Evolutionary conservation across 2,888 invertebrate genomes (phyloP).

Genomic region (Xestobium rufovillosum): DNA sequence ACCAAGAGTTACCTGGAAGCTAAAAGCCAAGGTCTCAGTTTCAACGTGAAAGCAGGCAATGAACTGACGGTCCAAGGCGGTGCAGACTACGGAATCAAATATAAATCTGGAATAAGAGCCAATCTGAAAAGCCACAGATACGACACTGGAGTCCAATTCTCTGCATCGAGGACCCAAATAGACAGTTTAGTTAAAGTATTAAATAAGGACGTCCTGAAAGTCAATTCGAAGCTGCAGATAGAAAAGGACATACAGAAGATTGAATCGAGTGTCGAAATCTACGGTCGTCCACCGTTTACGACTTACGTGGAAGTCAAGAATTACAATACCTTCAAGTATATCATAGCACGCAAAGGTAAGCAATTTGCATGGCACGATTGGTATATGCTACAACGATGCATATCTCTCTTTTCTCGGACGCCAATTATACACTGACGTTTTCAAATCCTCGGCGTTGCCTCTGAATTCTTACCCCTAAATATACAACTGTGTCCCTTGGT

Average conservation of each 20-base stretch:
- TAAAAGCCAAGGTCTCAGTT: conserved; percentile 41
- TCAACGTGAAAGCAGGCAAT: conserved; percentile 29
- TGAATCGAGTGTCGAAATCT: conserved; percentile 45
- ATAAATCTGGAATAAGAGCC: conserved; percentile 21
- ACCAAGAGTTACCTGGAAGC: conserved; percentile 39
- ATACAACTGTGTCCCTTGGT: too few relatives aligned
- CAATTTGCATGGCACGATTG: too few relatives aligned
- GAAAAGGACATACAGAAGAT: conserved; percentile 48
- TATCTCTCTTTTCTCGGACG: too few relatives aligned
- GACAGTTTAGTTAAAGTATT: conserved; percentile 37
- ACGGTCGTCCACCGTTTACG: conserved; percentile 47
- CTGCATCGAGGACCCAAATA: conserved; percentile 27
- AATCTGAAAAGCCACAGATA: conserved; percentile 29
- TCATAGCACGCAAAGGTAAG: conserved; percentile 49
- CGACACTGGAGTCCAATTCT: conserved; percentile 24
- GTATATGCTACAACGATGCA: too few relatives aligned
- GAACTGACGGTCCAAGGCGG: conserved; percentile 21
- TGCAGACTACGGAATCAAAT: conserved; percentile 20
- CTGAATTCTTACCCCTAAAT: too few relatives aligned
- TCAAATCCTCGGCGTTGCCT: too few relatives aligned
- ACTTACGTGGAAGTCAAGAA: conserved; percentile 49
- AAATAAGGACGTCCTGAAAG: conserved; percentile 48
- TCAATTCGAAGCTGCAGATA: conserved; percentile 45
- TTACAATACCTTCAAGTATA: conserved; percentile 51
- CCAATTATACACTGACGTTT: too few relatives aligned